Percentiles rank a stretch among this genome's conserved stretches.
phyloP scores from a whole-genome alignment of 2,797 vertebrate genomes.

The Poecilia wingei region DNA sequence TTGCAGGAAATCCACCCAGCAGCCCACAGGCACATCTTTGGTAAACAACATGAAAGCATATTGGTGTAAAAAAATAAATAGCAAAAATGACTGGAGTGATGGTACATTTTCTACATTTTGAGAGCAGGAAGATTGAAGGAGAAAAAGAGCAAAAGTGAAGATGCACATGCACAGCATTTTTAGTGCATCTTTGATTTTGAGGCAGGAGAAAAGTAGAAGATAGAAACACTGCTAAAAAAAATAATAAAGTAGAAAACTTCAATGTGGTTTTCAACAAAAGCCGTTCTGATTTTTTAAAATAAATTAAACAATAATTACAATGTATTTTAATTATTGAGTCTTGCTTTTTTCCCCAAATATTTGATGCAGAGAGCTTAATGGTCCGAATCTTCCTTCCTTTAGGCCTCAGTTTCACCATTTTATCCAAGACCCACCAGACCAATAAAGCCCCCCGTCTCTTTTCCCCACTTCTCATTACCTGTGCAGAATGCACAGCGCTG shows the following conservation, averaged over 20 bases:
- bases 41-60: constrained; percentile 59
- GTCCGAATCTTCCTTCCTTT: constrained; percentile 30
- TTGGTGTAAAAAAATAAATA: not conserved
- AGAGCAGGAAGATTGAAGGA: constrained; percentile 9
- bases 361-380: constrained; percentile 3
- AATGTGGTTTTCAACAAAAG: not conserved
- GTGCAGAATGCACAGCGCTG: constrained; percentile 56
- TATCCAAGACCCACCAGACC: constrained; percentile 50
- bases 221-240: not conserved
- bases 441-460: constrained; percentile 1
- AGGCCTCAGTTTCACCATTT: constrained; percentile 34
- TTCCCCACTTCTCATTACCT: constrained; percentile 55
- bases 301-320: not conserved
- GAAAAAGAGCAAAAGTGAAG: constrained; percentile 40
- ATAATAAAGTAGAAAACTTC: not conserved
- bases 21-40: constrained; percentile 21
- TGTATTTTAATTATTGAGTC: not conserved
- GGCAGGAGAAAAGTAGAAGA: not conserved
- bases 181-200: constrained; percentile 18
- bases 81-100: constrained; percentile 19
- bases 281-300: not conserved
- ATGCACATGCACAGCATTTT: constrained; percentile 24
- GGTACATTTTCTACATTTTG: constrained; percentile 9
- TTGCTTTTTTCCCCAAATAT: not conserved
- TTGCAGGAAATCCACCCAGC: constrained; percentile 33